phyloP scores from a whole-genome alignment of 2,888 invertebrate species.

The Caenorhabditis uteleia region DNA sequence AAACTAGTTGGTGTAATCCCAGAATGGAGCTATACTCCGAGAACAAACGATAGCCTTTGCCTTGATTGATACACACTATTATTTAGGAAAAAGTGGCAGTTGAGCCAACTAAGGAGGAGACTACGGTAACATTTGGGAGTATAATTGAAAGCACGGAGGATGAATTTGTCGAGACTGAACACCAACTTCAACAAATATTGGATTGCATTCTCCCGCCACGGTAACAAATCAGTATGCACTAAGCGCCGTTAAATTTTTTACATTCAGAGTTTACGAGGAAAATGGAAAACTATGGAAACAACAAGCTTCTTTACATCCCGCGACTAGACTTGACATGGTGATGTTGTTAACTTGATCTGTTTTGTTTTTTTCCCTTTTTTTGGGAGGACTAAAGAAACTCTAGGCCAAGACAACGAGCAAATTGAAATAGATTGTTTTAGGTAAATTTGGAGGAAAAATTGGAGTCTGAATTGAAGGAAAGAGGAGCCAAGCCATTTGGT shows the following conservation, averaged over 20 bases:
- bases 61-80: too few relatives aligned
- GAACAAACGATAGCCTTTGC: too few relatives aligned
- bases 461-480: slow-evolving; percentile 85
- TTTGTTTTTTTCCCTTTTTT: too few relatives aligned
- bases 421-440: too few relatives aligned
- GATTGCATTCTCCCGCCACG: slow-evolving; percentile 63
- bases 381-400: too few relatives aligned
- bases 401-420: too few relatives aligned
- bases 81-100: too few relatives aligned
- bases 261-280: slow-evolving; percentile 70
- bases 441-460: slow-evolving; percentile 85
- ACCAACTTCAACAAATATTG: slow-evolving; percentile 61
- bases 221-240: slow-evolving; percentile 7
- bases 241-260: not conserved
- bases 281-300: slow-evolving; percentile 73
- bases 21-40: too few relatives aligned
- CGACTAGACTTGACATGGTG: slow-evolving; percentile 87
- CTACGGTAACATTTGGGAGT: slow-evolving; percentile 27
- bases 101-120: slow-evolving; percentile 8
- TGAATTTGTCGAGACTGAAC: slow-evolving; percentile 54
- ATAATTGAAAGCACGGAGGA: slow-evolving; percentile 33
- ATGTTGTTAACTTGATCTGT: too few relatives aligned
- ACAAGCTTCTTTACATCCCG: slow-evolving; percentile 91
- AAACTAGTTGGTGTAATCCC: too few relatives aligned
- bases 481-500: slow-evolving; percentile 78